Conservation (phyloP, 2,113 vertebrate species). For the Antechinus flavipes region DNA sequence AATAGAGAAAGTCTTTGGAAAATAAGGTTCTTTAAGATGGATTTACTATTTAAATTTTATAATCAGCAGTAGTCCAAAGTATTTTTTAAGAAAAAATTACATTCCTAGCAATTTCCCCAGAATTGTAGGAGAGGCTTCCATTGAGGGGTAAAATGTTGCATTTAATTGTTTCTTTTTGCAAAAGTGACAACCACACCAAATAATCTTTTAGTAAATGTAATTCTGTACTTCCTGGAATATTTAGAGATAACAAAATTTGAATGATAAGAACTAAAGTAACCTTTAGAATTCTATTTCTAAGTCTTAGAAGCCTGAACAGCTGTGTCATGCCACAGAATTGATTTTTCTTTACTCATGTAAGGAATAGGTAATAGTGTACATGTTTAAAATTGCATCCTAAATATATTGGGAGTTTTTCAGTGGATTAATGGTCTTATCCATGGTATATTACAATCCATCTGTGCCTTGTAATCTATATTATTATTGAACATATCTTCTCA, state of each 20-base stretch:
- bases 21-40: neutral
- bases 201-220: constrained; percentile 22
- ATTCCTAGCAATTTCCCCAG: neutral
- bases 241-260: constrained; percentile 41
- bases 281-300: constrained; percentile 48
- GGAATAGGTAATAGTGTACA: neutral
- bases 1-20: constrained; percentile 5
- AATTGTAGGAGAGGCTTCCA: neutral
- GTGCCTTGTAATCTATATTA: neutral
- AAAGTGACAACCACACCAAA: neutral
- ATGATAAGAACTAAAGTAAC: constrained; percentile 17
- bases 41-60: neutral
- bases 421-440: neutral
- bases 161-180: constrained; percentile 49
- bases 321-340: neutral
- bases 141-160: neutral
- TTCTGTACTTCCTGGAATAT: constrained; percentile 25
- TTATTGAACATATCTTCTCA: neutral
- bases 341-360: constrained; percentile 42
- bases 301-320: constrained; percentile 36
- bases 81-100: neutral
- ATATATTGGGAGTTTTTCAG: neutral
- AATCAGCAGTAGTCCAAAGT: neutral
- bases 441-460: neutral
- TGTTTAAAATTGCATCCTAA: neutral